A percentile compares a stretch with the other conserved stretches of the same genome.
Conservation (phyloP, 2,797 vertebrate species). For the Pantherophis vulpinus region DNA sequence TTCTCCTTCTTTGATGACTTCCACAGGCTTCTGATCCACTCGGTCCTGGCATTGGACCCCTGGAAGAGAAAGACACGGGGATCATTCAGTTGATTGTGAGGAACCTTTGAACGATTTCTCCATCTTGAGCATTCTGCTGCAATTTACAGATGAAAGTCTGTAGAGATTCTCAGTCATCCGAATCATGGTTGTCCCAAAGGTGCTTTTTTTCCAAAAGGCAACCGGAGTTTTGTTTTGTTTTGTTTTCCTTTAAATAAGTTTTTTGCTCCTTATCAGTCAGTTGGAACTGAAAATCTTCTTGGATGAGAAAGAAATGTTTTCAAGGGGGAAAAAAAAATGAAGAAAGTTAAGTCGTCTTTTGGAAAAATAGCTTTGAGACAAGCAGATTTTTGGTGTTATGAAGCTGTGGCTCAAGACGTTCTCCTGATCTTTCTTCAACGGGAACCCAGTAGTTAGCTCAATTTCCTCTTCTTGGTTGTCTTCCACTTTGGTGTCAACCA, state of each 20-base stretch:
- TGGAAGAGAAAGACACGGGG: slow-evolving; percentile 25
- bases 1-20: background rate
- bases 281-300: background rate
- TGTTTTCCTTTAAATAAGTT: no score
- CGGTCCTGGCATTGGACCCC: slow-evolving; percentile 29
- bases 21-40: slow-evolving; percentile 19
- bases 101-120: background rate
- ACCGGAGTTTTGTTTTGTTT: no score
- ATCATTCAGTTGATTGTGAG: background rate
- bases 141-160: background rate
- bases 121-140: background rate
- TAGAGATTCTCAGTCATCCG: background rate
- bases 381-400: no score
- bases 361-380: background rate
- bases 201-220: background rate
- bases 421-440: background rate
- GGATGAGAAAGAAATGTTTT: background rate
- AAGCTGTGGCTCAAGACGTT: no score
- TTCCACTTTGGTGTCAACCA: no score
- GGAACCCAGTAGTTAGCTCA: background rate
- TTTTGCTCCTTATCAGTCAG: background rate
- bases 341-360: background rate
- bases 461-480: no score
- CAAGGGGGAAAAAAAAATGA: background rate
- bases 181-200: background rate